Conservation (phyloP, 30 jellyfish, hydroid and myxozoan species). For the Hydractinia symbiolongicarpus region DNA sequence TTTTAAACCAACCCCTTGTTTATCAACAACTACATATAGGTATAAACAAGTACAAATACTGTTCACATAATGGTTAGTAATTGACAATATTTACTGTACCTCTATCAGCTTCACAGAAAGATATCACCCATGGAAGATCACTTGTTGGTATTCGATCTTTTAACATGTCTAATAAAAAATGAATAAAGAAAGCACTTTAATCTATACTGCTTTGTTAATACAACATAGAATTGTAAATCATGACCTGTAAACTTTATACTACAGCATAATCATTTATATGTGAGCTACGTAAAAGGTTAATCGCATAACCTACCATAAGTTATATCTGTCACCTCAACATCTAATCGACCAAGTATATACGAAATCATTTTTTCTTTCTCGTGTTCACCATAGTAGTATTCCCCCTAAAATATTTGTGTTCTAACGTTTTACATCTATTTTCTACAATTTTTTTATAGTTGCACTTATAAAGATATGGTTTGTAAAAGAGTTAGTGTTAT, state of each 20-base stretch:
- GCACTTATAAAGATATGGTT: not conserved
- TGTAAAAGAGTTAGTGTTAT: not conserved
- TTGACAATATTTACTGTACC: slow-evolving; percentile 30
- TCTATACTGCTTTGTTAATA: not conserved
- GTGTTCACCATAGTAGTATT: slow-evolving; percentile 61
- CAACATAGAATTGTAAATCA: too few species aligned
- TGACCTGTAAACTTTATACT: too few species aligned
- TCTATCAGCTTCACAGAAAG: slow-evolving; percentile 80
- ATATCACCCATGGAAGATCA: slow-evolving; percentile 72
- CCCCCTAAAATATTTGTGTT: slow-evolving; percentile 33
- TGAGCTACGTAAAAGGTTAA: too few species aligned
- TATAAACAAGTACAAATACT: too few species aligned
- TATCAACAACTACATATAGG: too few species aligned
- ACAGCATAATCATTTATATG: too few species aligned
- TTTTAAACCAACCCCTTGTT: too few species aligned
- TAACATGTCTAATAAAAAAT: not conserved
- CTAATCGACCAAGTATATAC: slow-evolving; percentile 50
- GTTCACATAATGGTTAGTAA: too few species aligned
- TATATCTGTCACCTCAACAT: slow-evolving; percentile 39
- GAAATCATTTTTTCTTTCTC: slow-evolving; percentile 57
- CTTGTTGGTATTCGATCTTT: slow-evolving; percentile 21
- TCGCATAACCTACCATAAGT: slow-evolving; percentile 30
- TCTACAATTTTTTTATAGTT: not conserved
- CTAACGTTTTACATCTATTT: not conserved
- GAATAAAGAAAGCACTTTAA: not conserved